Evolutionary conservation across 2,113 vertebrate species (phyloP).

Genomic region (Ornithorhynchus anatinus): DNA sequence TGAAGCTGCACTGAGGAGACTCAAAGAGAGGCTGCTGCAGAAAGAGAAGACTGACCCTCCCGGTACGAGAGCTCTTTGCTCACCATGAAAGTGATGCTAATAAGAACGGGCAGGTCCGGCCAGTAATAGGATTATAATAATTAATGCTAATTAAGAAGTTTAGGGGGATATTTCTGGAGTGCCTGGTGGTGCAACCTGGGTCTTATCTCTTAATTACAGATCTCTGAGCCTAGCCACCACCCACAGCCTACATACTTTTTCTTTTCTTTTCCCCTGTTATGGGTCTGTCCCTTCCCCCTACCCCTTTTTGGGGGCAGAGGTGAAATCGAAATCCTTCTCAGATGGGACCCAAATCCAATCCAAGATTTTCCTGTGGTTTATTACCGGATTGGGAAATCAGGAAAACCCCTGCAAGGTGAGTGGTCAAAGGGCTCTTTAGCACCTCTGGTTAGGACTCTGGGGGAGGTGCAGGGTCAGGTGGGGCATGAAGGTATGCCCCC

Average conservation of each 20-base stretch:
- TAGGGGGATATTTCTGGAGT: background rate
- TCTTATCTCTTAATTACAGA: slow-evolving; percentile 22
- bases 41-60: background rate
- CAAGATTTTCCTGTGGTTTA: background rate
- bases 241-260: background rate
- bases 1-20: background rate
- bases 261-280: background rate
- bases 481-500: too few relatives aligned
- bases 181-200: slow-evolving; percentile 26
- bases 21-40: background rate
- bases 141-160: background rate
- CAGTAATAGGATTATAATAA: background rate
- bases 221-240: background rate
- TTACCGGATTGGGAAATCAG: background rate
- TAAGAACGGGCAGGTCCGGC: background rate
- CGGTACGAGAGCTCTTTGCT: background rate
- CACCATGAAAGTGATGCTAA: background rate
- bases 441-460: too few relatives aligned
- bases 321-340: background rate
- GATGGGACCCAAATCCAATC: background rate
- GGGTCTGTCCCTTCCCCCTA: background rate
- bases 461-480: too few relatives aligned
- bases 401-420: too few relatives aligned
- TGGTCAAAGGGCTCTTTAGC: too few relatives aligned
- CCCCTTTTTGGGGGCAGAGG: background rate